Base-by-base conservation (phyloP, 2,113 vertebrate genomes). In the Haemorhous mexicanus region DNA sequence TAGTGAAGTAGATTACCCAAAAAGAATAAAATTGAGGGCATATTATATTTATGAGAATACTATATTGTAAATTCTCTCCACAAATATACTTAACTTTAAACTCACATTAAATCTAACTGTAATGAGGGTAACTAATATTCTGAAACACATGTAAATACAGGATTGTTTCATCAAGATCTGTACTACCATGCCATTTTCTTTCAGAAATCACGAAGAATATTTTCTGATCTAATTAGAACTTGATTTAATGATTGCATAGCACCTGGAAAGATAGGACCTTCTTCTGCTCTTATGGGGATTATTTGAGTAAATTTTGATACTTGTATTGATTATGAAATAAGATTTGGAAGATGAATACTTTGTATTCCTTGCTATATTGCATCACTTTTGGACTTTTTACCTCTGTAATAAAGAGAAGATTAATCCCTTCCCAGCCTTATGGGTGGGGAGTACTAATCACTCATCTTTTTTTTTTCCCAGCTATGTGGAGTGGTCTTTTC, bases 401-500 rank as follows among this genome's bases (percentile, higher is more conserved):
- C 3, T 58, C 7, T 55, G 1, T 79, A 88, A 77, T 43, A 83
- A 44, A 39, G 9, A 77, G 20, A 83, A 62, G 46, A 55, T 49
- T 32, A 49, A 62, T 84, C 10, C 4, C 4, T 52, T 79, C 12
- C 55, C 27, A 70, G 13, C 15, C 50, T 6, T 44, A 21, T 18
- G 47, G 10, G 6, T 32, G 37, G 27, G 19, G 39, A 11, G 3
- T 67, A 63, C 53, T 39, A 39, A 23, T 77, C 55, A 22, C 13
- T 49, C 2, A 2, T 62, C 1, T 79, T 43, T 4, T 13, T 73
- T 73, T 64, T 46, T 2, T 5, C 8, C 9, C 84, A 99, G 99
- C 99, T n/a, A 98, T 99, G 98, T 99, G 99, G 99, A 99, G 99
- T 83, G 99, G 99, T 56, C 98, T 98, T 89, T 99, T 99, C 97